phyloP scores from a whole-genome alignment of 2,888 invertebrate species.

The Entomobrya proxima region DNA sequence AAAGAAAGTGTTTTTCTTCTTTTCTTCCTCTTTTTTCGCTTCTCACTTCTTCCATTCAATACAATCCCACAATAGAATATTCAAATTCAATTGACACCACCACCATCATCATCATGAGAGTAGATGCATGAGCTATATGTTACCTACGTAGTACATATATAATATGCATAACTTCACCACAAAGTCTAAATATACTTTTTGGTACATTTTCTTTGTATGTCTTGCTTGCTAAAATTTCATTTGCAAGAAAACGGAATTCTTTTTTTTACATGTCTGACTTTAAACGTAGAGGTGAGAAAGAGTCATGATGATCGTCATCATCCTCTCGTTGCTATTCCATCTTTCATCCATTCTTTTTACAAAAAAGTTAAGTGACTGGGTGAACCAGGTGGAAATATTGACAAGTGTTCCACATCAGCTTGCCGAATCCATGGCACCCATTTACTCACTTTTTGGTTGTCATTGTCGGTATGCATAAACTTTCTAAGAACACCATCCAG shows the following conservation, averaged over 20 bases:
- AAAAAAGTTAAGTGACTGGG: constrained; percentile 6
- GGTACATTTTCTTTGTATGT: constrained; percentile 18
- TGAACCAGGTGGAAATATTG: constrained; percentile 43
- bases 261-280: constrained; percentile 9
- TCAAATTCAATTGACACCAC: constrained; percentile 66
- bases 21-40: background rate
- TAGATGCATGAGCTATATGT: background rate
- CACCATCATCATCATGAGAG: background rate
- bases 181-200: background rate
- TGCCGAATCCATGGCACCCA: background rate
- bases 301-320: background rate
- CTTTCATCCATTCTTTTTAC: background rate
- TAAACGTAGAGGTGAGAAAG: background rate
- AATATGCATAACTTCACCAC: background rate
- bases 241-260: constrained; percentile 42
- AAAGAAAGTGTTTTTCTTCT: constrained; percentile 3
- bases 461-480: constrained; percentile 33
- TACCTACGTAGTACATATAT: background rate
- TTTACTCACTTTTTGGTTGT: background rate
- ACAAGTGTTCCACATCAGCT: constrained; percentile 35
- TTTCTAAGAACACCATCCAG: constrained; percentile 16
- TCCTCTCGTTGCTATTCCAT: background rate
- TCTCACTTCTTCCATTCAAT: constrained; percentile 43
- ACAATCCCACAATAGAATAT: constrained; percentile 51
- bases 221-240: constrained; percentile 35